Evolutionary conservation across 2,113 vertebrate genomes (phyloP).

Genomic region (Oncorhynchus gorbuscha): DNA sequence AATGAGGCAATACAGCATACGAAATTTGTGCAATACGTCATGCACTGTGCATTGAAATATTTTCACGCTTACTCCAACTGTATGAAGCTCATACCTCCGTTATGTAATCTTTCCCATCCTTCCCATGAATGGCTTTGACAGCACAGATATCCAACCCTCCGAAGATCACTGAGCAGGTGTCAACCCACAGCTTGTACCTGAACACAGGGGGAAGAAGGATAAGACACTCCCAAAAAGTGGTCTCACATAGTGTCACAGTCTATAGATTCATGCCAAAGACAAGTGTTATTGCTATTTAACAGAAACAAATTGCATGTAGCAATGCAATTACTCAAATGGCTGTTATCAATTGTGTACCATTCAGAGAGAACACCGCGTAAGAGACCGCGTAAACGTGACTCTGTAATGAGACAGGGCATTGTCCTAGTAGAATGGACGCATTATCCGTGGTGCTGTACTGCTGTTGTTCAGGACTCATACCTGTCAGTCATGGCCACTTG

Average conservation of each 20-base stretch:
- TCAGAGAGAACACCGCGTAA: neutral
- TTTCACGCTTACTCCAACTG: neutral
- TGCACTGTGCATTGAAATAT: no score
- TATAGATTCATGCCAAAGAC: neutral
- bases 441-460: conserved; percentile 4
- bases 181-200: conserved; percentile 81
- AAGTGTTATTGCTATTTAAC: neutral
- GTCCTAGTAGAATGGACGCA: neutral
- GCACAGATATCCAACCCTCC: conserved; percentile 97
- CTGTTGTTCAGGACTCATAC: conserved; percentile 70
- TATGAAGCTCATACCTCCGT: conserved; percentile 84
- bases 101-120: conserved; percentile 97
- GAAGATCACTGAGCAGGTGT: conserved; percentile 93
- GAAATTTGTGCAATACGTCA: neutral
- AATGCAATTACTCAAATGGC: neutral
- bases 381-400: neutral
- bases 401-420: neutral
- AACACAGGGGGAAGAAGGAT: neutral
- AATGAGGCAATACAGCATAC: neutral
- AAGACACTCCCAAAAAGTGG: neutral
- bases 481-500: conserved; percentile 99
- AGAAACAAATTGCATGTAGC: neutral
- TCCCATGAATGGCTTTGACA: conserved; percentile 96
- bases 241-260: neutral
- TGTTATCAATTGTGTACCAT: neutral